A percentile compares a stretch with the other conserved stretches of the same genome.
These are phyloP conservation scores for Tenrec ecaudatus DNA, from an alignment of 2,113 vertebrate genomes.

Conservation along the genomic window DNA sequence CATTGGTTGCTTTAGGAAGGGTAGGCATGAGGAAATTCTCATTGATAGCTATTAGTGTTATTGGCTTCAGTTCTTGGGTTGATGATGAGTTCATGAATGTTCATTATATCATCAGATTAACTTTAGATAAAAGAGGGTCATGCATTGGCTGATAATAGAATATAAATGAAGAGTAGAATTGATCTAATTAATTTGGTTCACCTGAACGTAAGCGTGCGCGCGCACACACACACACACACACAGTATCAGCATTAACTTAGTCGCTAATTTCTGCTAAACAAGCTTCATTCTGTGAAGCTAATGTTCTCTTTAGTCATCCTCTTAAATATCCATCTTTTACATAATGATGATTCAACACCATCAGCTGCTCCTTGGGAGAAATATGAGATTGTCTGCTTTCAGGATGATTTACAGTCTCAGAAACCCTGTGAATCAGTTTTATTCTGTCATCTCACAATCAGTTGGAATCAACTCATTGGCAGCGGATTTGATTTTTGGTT, in stretches of 20 bases:
- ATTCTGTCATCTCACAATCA: too few relatives aligned
- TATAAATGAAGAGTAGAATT: neutral
- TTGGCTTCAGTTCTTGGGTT: neutral
- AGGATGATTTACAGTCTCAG: too few relatives aligned
- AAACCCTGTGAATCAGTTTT: too few relatives aligned
- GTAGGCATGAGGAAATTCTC: neutral
- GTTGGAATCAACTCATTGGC: too few relatives aligned
- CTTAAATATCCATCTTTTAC: neutral
- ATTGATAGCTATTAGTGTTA: neutral
- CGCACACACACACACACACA: too few relatives aligned
- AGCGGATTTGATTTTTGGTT: too few relatives aligned
- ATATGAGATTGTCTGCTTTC: too few relatives aligned
- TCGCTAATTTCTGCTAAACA: slow-evolving; percentile 23
- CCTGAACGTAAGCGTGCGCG: neutral
- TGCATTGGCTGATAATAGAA: neutral
- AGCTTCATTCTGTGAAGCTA: neutral
- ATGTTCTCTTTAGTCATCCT: neutral
- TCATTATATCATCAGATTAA: neutral
- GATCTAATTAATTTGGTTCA: neutral
- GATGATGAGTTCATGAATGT: neutral
- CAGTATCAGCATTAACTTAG: neutral
- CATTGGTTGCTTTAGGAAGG: neutral
- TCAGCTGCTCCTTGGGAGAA: too few relatives aligned
- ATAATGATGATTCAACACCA: neutral
- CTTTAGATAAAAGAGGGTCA: neutral